phyloP scores from a whole-genome alignment of 1,140 invertebrate species.

The Littorina saxatilis region DNA sequence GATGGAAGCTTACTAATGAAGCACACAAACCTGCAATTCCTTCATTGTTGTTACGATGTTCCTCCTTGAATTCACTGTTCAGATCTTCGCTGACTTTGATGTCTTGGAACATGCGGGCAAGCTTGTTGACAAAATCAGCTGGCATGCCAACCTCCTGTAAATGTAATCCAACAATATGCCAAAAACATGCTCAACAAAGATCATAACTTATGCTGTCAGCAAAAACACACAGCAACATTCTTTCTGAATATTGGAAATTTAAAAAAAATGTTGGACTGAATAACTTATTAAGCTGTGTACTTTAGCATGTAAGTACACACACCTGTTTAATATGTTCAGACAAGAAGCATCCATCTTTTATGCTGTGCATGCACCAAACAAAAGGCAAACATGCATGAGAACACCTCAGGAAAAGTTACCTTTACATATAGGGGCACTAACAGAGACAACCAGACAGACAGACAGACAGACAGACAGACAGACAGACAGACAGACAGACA shows the following conservation, averaged over 20 bases:
- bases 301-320: no score
- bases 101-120: conserved; percentile 97
- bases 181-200: no score
- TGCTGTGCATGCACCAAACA: no score
- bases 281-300: not conserved
- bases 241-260: not conserved
- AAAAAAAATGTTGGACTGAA: no score
- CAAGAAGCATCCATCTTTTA: no score
- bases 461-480: no score
- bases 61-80: conserved; percentile 92
- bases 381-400: no score
- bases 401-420: no score
- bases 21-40: conserved; percentile 75
- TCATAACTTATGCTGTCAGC: not conserved
- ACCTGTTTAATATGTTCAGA: no score
- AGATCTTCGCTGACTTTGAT: conserved; percentile 99
- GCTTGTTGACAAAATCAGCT: conserved; percentile 98
- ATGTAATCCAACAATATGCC: not conserved
- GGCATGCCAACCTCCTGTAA: conserved; percentile 94
- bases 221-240: not conserved
- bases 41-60: conserved; percentile 77
- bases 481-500: no score
- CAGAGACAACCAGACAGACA: no score
- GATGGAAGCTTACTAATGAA: not conserved
- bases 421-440: no score